A percentile compares a stretch with the other conserved stretches of the same genome.
phyloP scores from a whole-genome alignment of 2,113 vertebrate species.

The Marmota flaviventris region DNA sequence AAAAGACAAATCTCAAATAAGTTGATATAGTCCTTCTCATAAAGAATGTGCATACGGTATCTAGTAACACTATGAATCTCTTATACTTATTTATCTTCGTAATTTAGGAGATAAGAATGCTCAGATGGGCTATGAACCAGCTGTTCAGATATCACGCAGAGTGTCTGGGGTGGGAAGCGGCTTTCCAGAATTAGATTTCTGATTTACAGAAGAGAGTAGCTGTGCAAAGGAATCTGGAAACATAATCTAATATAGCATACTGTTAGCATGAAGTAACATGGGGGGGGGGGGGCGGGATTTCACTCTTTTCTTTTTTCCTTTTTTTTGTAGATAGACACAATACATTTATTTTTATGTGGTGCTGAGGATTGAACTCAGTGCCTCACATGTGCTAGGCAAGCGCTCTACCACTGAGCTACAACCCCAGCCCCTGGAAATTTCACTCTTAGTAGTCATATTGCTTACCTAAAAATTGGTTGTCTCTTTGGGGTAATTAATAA shows the following conservation, averaged over 20 bases:
- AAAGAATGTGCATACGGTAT: background rate
- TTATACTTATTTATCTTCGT: background rate
- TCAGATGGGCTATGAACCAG: background rate
- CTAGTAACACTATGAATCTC: background rate
- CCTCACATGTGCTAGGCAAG: too few species aligned
- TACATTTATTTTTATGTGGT: too few species aligned
- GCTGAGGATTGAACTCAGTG: too few species aligned
- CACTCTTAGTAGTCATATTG: background rate
- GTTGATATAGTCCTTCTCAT: background rate
- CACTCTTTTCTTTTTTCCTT: too few species aligned
- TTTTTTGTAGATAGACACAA: too few species aligned
- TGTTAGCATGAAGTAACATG: background rate
- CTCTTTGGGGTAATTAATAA: constrained; percentile 20
- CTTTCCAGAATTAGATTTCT: background rate
- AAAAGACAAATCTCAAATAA: background rate
- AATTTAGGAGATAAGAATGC: background rate
- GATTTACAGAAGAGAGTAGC: background rate
- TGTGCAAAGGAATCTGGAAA: background rate
- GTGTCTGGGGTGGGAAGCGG: background rate
- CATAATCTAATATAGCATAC: background rate
- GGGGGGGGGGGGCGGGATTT: background rate
- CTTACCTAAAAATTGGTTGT: constrained; percentile 9
- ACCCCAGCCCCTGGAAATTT: background rate
- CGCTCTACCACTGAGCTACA: too few species aligned
- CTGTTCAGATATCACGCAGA: background rate